A percentile compares a stretch with the other conserved stretches of the same genome.
These are phyloP conservation scores for Pachypanchax playfairii DNA, from an alignment of 2,113 vertebrate species.

Conservation along the genomic window DNA sequence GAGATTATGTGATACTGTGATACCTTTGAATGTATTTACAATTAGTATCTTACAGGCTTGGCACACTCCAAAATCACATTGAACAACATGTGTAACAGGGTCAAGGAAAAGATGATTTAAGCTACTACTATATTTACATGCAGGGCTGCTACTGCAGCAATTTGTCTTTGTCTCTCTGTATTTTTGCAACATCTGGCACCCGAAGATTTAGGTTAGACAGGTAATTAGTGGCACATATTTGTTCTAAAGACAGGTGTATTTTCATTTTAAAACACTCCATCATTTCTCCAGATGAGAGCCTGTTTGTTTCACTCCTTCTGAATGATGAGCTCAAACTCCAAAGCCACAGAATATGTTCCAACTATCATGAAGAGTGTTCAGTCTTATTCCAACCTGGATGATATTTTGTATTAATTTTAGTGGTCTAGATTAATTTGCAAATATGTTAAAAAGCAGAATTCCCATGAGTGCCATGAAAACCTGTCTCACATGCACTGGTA, in stretches of 20 bases:
- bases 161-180: slow-evolving; percentile 82
- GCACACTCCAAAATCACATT: slow-evolving; percentile 73
- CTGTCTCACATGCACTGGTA: slow-evolving; percentile 33
- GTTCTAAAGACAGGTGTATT: slow-evolving; percentile 86
- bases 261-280: slow-evolving; percentile 85
- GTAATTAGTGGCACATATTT: slow-evolving; percentile 85
- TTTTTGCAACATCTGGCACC: slow-evolving; percentile 86
- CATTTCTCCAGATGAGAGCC: slow-evolving; percentile 67
- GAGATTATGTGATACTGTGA: slow-evolving; percentile 73
- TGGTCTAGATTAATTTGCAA: slow-evolving; percentile 7
- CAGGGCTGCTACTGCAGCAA: slow-evolving; percentile 70
- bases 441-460: slow-evolving; percentile 20
- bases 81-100: slow-evolving; percentile 78
- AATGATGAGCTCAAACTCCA: slow-evolving; percentile 36
- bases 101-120: slow-evolving; percentile 88
- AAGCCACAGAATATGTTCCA: slow-evolving; percentile 26
- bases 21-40: slow-evolving; percentile 77
- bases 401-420: slow-evolving; percentile 2
- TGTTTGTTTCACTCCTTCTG: slow-evolving; percentile 47
- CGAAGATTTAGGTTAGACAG: slow-evolving; percentile 86
- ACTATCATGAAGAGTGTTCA: not conserved
- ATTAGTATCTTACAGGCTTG: slow-evolving; percentile 72
- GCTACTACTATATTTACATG: slow-evolving; percentile 80
- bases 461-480: not conserved
- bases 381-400: slow-evolving; percentile 10